Base-by-base conservation (phyloP, 2,888 invertebrate genomes). In the Seira musarum region DNA sequence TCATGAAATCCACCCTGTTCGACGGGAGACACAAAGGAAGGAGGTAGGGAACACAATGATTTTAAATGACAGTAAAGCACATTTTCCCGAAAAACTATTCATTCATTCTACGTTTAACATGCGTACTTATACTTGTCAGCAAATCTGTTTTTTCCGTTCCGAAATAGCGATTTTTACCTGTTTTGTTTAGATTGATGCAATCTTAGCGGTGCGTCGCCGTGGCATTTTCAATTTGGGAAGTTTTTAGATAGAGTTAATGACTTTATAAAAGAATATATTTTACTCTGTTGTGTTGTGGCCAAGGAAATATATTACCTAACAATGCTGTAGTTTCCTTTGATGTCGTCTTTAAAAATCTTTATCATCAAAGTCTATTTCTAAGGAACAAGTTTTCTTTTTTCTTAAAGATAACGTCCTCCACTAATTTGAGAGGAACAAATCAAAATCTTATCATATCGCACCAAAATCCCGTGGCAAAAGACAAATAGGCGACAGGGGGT, bases 381-480 rank as follows among this genome's bases (percentile, higher is more conserved):
- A 15, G 49, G 49, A n/a, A 49, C 3, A 49, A 49, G 2, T 49
- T 49, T 49, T 49, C 49, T 15, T 49, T 49, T 49, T 49, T 80
- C 74, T 70, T n/a, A 2, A 21, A 70, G 71, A 74, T 75, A 75
- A 65, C 69, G 73, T 71, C 74, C 30, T 57, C 75, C n/a, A 74
- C 80, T 66, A 74, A 75, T 74, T 80, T 75, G 65, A 75, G 60
- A 70, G 75, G 69, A 70, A 80, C 80, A 75, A 75, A 80, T 80
- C 80, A 80, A 80, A 49, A 80, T 80, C 74, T 75, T 80, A 80
- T 80, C 80, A 80, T 80, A 80, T 75, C 75, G 70, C 80, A 75
- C 80, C 46, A 22, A 40, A 49, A 49, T 22, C 71, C 61, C 65
- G 64, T 73, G 65, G 22, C 65, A 80, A 49, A 49, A 80, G 80